Percentiles rank a stretch among this genome's conserved stretches.
phyloP scores from a whole-genome alignment of 2,113 vertebrate genomes.

The Recurvirostra avosetta region DNA sequence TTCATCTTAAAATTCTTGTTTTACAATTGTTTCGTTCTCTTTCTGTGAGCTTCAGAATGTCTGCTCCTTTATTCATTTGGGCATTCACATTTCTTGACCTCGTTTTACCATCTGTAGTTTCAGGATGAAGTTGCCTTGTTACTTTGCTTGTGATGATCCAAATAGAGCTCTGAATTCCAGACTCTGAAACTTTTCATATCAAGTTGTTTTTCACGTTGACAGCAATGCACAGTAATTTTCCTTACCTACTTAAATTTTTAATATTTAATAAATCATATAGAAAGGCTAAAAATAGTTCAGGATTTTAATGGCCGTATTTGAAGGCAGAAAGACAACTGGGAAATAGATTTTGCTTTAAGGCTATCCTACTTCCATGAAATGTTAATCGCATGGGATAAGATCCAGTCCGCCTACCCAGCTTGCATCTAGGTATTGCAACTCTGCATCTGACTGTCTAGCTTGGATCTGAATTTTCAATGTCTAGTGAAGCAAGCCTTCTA shows the following conservation, averaged over 20 bases:
- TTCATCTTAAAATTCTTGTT: not conserved
- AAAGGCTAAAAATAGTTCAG: constrained; percentile 1
- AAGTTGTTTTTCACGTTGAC: not conserved
- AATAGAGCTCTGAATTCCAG: not conserved
- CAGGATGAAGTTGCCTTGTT: not conserved
- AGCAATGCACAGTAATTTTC: not conserved
- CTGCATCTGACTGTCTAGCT: not conserved
- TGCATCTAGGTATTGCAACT: not conserved
- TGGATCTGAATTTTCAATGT: not conserved
- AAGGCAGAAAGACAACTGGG: not conserved
- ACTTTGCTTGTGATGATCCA: not conserved
- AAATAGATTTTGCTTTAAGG: not conserved
- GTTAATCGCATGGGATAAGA: not conserved
- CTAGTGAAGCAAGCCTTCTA: not conserved
- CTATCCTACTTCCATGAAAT: not conserved
- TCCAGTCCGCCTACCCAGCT: not conserved
- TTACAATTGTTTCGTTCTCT: not conserved
- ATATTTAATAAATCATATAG: constrained; percentile 18
- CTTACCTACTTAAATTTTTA: constrained; percentile 5
- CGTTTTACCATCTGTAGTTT: not conserved
- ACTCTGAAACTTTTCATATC: not conserved
- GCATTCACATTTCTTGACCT: not conserved
- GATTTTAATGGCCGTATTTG: not conserved
- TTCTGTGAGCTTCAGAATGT: not conserved
- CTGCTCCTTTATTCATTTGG: not conserved